phyloP scores from a whole-genome alignment of 2,888 invertebrate genomes.

The Morinoia aosen region DNA sequence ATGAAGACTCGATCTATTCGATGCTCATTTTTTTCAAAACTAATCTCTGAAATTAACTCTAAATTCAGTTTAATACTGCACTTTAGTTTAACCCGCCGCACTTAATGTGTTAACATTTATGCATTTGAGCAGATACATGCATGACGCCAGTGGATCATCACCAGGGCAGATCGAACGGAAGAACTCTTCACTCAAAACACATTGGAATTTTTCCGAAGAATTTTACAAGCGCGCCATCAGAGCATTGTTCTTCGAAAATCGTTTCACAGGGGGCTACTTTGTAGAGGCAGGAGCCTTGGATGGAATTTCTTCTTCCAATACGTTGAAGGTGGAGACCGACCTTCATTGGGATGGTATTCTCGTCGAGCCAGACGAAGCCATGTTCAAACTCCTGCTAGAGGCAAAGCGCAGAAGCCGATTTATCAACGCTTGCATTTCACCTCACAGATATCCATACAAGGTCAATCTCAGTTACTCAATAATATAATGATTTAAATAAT shows the following conservation, averaged over 20 bases:
- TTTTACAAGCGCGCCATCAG: background rate
- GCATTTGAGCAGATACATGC: background rate
- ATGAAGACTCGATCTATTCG: no score
- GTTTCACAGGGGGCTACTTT: background rate
- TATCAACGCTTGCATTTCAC: background rate
- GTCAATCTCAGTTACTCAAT: background rate
- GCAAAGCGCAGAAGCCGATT: background rate
- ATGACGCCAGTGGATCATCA: background rate
- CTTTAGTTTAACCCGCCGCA: no score
- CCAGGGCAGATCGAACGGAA: background rate
- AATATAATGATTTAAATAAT: background rate
- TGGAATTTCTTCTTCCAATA: background rate
- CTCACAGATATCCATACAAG: background rate
- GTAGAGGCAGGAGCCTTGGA: slow-evolving; percentile 19
- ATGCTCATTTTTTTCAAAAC: no score
- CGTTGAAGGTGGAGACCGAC: background rate
- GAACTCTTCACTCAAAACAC: background rate
- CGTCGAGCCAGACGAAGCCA: background rate
- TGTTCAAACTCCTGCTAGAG: background rate
- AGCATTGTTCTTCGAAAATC: background rate
- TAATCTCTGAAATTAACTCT: no score
- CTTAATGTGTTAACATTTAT: no score
- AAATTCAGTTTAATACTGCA: no score
- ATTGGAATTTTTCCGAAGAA: background rate
- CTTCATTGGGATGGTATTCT: background rate